phyloP scores from a whole-genome alignment of 2,888 invertebrate genomes.

The Hemithea aestivaria region DNA sequence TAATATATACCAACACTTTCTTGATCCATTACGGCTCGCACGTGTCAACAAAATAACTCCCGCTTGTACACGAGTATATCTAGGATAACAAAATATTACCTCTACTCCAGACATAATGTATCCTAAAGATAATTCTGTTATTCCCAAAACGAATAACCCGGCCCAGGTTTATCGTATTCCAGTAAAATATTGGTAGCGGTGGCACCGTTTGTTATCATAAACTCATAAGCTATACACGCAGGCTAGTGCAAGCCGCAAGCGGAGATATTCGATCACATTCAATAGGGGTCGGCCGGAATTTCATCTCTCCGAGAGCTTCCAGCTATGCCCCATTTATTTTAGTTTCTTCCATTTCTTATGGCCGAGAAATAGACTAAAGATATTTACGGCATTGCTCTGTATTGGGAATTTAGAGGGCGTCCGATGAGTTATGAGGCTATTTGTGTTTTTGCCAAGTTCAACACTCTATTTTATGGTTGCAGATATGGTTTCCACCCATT shows the following conservation, averaged over 20 bases:
- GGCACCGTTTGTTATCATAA: conserved; percentile 22
- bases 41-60: too few species aligned
- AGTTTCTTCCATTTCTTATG: conserved; percentile 62
- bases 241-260: conserved; percentile 15
- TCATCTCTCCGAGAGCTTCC: conserved; percentile 63
- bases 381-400: conserved; percentile 40
- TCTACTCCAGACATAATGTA: neutral
- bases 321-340: conserved; percentile 68
- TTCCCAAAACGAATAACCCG: conserved; percentile 1
- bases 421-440: conserved; percentile 12
- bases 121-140: conserved; percentile 4
- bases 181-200: neutral
- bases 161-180: neutral
- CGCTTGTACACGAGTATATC: neutral
- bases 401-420: conserved; percentile 25
- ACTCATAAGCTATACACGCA: conserved; percentile 16
- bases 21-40: too few species aligned
- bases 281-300: conserved; percentile 53
- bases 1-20: too few species aligned
- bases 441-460: conserved; percentile 5
- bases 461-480: conserved; percentile 1
- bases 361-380: conserved; percentile 51
- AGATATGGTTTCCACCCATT: neutral
- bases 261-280: conserved; percentile 59
- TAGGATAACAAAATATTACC: too few species aligned